Evolutionary conservation across 2,113 vertebrate species (phyloP).

Genomic region (Lepidothrix coronata): DNA sequence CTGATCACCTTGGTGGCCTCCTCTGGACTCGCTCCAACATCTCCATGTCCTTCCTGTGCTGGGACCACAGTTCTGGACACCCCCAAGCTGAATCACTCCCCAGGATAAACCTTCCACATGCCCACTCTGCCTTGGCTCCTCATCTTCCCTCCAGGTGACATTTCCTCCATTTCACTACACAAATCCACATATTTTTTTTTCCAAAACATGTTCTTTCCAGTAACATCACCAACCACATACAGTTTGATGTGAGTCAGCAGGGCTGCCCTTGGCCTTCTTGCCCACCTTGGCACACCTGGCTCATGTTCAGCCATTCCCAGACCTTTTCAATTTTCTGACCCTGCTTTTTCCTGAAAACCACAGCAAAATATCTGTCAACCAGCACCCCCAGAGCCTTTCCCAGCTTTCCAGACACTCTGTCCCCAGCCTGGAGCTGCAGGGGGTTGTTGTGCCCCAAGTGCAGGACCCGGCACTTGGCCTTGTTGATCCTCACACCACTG

Average conservation of each 20-base stretch:
- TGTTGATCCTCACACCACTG: background rate
- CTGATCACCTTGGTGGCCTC: background rate
- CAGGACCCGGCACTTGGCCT: background rate
- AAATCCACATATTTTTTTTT: background rate
- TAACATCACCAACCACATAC: background rate
- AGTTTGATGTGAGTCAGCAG: background rate
- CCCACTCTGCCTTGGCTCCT: background rate
- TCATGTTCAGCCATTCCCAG: background rate
- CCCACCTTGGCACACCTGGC: background rate
- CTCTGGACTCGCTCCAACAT: background rate
- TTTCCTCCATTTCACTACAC: background rate
- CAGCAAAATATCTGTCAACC: background rate
- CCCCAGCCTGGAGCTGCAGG: background rate
- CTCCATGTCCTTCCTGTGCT: background rate
- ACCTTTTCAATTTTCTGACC: background rate
- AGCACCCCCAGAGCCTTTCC: background rate
- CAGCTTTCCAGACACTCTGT: background rate
- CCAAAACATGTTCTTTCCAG: background rate
- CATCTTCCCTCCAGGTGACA: background rate
- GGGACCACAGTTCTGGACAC: background rate
- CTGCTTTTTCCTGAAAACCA: background rate
- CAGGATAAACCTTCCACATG: background rate
- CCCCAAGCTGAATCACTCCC: background rate
- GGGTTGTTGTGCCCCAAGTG: background rate
- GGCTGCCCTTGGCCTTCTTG: background rate